Evolutionary conservation across 2,113 vertebrate genomes (phyloP).

Genomic region (Gasterosteus nipponicus): DNA sequence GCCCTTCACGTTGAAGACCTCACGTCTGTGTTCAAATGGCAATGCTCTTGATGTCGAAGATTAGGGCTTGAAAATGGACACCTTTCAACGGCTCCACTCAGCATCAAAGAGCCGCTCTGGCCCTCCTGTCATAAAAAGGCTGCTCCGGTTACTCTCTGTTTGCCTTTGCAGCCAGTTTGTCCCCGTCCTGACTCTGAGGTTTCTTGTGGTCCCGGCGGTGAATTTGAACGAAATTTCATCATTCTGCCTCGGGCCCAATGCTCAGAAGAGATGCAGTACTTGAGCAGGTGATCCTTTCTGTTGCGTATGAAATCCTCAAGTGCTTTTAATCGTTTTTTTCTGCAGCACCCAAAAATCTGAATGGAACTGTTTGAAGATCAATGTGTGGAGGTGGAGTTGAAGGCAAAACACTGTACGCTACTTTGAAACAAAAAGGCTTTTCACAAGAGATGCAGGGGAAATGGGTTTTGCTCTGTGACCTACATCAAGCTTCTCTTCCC

Average conservation of each 20-base stretch:
- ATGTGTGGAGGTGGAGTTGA: conserved; percentile 1
- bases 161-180: conserved; percentile 80
- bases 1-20: conserved; percentile 58
- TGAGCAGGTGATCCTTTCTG: conserved; percentile 55
- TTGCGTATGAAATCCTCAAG: not conserved
- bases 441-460: not conserved
- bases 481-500: conserved; percentile 15
- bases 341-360: not conserved
- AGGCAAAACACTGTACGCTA: not conserved
- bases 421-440: conserved; percentile 6
- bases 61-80: conserved; percentile 71
- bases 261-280: conserved; percentile 56
- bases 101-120: conserved; percentile 73
- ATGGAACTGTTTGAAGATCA: conserved; percentile 1
- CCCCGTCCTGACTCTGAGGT: conserved; percentile 73
- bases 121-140: conserved; percentile 67
- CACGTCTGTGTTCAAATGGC: conserved; percentile 54
- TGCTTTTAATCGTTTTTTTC: conserved; percentile 8
- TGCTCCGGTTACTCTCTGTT: conserved; percentile 75
- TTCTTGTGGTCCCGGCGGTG: conserved; percentile 71
- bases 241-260: conserved; percentile 60
- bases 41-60: conserved; percentile 68
- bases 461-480: conserved; percentile 29
- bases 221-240: conserved; percentile 77
- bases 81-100: conserved; percentile 77